Evolutionary conservation across 2,797 vertebrate genomes (phyloP), one percentile per base, ranked within the genome.

Genomic region (Macroramphosus scolopax): DNA sequence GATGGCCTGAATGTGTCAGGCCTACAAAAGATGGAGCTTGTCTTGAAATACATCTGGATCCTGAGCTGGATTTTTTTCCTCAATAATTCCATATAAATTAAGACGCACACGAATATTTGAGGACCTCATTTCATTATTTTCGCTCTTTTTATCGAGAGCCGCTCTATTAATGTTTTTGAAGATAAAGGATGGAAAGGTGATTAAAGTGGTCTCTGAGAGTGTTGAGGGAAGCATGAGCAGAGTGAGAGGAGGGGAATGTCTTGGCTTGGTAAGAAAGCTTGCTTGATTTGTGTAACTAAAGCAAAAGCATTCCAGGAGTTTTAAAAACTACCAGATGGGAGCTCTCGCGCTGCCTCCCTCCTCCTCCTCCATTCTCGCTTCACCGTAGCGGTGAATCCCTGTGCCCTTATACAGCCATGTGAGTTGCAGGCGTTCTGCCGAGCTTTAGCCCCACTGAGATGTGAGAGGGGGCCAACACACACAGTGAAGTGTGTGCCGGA

Each of bases 261-360:
- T 82, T 77, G 76, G 80, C 82, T 81, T 81, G 78, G 87, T 83
- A 73, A 75, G 80, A 79, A 83, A 64, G 66, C 78, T 88, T 91
- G 92, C 90, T 92, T 91, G 83, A 87, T 88, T 91, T 89, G 87
- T 82, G 90, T 85, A 88, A 91, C 90, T 91, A 91, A 91, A 92
- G 90, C 89, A 92, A 88, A 92, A 87, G 89, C 89, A 91, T 92
- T 91, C 91, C 91, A 91, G 84, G 77, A 85, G 87, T 90, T 91
- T 90, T 91, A 91, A 91, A 85, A 88, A 88, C 84, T 90, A 90
- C 87, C 91, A 93, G 90, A 92, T 90, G 90, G 85, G 72, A 81
- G 81, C 68, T 72, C 69, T 48, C 69, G 55, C 82, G 64, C 74
- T 64, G 69, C 36, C 40, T 31, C 75, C 69, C 46, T 15, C 29